A percentile compares a stretch with the other conserved stretches of the same genome.
Conservation (phyloP, 2,888 invertebrate species). For the Coecobrya sp. region DNA sequence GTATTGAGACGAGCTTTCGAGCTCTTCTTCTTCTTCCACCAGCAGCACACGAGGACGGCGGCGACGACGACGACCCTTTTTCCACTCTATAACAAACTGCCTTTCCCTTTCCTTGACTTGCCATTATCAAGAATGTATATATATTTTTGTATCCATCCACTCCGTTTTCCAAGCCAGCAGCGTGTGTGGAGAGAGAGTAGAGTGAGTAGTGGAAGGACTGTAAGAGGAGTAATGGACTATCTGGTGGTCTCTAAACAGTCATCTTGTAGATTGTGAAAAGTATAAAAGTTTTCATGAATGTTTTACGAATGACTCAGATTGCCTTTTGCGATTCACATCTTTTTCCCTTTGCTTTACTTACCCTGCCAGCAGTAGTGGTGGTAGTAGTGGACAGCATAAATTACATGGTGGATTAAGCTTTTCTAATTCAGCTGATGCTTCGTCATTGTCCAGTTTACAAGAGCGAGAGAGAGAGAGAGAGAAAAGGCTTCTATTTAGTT, state of each 20-base stretch:
- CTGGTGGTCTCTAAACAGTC: constrained; percentile 73
- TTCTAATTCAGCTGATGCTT: constrained; percentile 80
- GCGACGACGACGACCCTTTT: constrained; percentile 32
- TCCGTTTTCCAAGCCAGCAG: not conserved
- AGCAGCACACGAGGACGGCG: not conserved
- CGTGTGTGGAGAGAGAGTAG: not conserved
- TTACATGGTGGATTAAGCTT: constrained; percentile 81
- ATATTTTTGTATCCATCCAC: constrained; percentile 7
- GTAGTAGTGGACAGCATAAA: constrained; percentile 79
- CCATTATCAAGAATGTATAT: not conserved
- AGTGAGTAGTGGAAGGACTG: not conserved
- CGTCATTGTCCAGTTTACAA: constrained; percentile 80
- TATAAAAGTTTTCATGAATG: constrained; percentile 80
- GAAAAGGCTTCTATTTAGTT: constrained; percentile 5
- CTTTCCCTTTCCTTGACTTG: constrained; percentile 9
- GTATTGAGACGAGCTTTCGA: constrained; percentile 81
- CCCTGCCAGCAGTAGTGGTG: not conserved
- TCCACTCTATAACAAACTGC: constrained; percentile 36
- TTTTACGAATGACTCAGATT: constrained; percentile 83
- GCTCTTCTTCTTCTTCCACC: constrained; percentile 55
- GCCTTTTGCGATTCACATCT: constrained; percentile 73
- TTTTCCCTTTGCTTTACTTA: constrained; percentile 58
- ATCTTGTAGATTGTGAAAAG: constrained; percentile 79
- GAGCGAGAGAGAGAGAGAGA: constrained; percentile 42
- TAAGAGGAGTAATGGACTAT: constrained; percentile 59